Conservation (phyloP, 2,113 vertebrate genomes). For the Cheirogaleus medius region DNA sequence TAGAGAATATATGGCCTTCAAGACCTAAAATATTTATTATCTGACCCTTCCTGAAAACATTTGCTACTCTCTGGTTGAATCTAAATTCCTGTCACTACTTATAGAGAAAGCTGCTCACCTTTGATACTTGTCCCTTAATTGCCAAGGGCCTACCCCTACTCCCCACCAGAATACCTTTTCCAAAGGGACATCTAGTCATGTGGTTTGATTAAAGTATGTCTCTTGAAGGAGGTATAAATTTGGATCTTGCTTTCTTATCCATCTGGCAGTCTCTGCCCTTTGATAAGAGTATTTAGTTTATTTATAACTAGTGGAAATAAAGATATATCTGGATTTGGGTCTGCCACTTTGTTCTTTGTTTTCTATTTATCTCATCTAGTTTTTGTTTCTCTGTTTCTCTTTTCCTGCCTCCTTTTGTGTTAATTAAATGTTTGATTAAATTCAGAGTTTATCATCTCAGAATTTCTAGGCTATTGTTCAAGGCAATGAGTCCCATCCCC, state of each 20-base stretch:
- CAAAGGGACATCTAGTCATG: neutral
- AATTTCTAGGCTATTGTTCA: constrained; percentile 39
- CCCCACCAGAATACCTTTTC: neutral
- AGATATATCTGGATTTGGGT: neutral
- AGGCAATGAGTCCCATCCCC: neutral
- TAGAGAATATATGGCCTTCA: neutral
- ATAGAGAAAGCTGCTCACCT: neutral
- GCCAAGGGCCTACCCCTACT: neutral
- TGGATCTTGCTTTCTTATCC: constrained; percentile 31
- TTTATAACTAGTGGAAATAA: constrained; percentile 21
- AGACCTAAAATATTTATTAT: neutral
- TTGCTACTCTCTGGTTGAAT: neutral
- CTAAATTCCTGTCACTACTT: neutral
- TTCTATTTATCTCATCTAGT: neutral
- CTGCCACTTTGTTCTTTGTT: neutral
- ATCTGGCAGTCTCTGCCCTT: neutral
- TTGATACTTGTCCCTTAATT: neutral
- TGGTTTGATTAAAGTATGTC: neutral
- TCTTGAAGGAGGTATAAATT: neutral
- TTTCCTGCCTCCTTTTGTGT: neutral
- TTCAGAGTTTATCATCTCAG: neutral
- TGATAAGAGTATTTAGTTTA: neutral
- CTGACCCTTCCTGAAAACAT: neutral
- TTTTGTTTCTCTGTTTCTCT: constrained; percentile 15
- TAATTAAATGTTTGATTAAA: constrained; percentile 46